These are phyloP conservation scores for Seira ritae DNA, from an alignment of 2,888 invertebrate genomes.

Conservation along the genomic window DNA sequence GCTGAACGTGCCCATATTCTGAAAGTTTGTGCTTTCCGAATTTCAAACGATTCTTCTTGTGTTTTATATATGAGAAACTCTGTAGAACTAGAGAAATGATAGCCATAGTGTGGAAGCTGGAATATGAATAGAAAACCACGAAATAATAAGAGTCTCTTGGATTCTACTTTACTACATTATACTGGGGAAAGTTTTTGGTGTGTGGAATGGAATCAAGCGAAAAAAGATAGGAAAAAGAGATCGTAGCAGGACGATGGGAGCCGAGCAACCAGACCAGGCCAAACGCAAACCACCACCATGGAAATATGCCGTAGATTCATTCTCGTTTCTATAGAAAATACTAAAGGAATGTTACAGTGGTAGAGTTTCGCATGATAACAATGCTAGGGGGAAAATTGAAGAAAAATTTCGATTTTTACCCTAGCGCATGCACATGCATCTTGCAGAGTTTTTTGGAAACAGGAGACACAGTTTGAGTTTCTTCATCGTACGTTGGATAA, in stretches of 20 bases:
- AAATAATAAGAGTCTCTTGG: constrained; percentile 10
- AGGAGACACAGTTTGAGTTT: constrained; percentile 34
- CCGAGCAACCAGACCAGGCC: constrained; percentile 42
- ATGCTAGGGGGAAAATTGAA: constrained; percentile 44
- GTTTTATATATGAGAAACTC: background rate
- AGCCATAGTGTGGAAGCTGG: background rate
- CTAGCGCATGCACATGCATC: constrained; percentile 71
- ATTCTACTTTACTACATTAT: background rate
- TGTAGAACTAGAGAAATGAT: background rate
- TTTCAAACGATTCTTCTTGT: background rate
- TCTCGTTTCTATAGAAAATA: constrained; percentile 10
- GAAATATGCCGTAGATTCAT: constrained; percentile 14
- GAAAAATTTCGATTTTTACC: constrained; percentile 71
- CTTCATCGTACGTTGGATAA: background rate
- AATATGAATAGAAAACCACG: constrained; percentile 6
- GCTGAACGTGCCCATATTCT: background rate
- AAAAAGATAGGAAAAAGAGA: constrained; percentile 58
- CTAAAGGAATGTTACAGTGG: constrained; percentile 12
- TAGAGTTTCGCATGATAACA: constrained; percentile 44
- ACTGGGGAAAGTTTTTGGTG: background rate
- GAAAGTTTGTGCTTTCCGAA: background rate
- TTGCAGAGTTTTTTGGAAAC: background rate
- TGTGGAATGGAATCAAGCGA: background rate
- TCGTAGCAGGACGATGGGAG: constrained; percentile 57
- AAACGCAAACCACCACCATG: constrained; percentile 9